These are phyloP conservation scores for Cephus sareptanus DNA, from an alignment of 2,888 invertebrate species.

Conservation along the genomic window DNA sequence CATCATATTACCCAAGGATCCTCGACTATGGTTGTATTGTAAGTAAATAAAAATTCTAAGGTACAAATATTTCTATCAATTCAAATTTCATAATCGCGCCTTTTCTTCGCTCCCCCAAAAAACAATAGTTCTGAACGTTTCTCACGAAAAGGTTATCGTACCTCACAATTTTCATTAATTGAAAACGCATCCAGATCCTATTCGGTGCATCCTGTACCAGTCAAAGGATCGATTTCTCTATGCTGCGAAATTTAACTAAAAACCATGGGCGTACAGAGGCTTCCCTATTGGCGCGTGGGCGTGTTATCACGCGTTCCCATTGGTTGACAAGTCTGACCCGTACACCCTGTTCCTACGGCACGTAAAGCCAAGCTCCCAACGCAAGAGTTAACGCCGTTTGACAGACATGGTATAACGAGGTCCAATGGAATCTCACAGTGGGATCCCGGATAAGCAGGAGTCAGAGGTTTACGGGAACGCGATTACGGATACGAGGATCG, in stretches of 20 bases:
- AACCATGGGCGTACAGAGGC: constrained; percentile 60
- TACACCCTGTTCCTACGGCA: neutral
- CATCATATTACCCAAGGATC: constrained; percentile 41
- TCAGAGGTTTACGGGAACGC: constrained; percentile 19
- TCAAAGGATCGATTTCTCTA: constrained; percentile 7
- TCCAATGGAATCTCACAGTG: neutral
- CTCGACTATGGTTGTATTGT: constrained; percentile 64
- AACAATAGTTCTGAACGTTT: neutral
- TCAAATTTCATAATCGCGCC: neutral
- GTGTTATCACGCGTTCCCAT: constrained; percentile 48
- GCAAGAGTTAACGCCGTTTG: neutral
- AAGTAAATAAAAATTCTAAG: constrained; percentile 36
- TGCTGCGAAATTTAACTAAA: constrained; percentile 42
- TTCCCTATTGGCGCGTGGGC: constrained; percentile 61
- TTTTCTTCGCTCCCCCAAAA: neutral
- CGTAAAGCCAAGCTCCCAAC: neutral
- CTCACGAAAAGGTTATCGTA: neutral
- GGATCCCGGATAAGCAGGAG: neutral
- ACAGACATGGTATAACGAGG: neutral
- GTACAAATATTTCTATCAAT: neutral
- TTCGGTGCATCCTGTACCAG: no score
- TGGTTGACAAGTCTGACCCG: constrained; percentile 32
- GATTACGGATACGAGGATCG: constrained; percentile 37
- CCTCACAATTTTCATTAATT: neutral
- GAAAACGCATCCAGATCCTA: neutral